Percentiles rank a stretch among this genome's conserved stretches.
phyloP scores from a whole-genome alignment of 2,888 invertebrate genomes.

The Microplitis manilae region DNA sequence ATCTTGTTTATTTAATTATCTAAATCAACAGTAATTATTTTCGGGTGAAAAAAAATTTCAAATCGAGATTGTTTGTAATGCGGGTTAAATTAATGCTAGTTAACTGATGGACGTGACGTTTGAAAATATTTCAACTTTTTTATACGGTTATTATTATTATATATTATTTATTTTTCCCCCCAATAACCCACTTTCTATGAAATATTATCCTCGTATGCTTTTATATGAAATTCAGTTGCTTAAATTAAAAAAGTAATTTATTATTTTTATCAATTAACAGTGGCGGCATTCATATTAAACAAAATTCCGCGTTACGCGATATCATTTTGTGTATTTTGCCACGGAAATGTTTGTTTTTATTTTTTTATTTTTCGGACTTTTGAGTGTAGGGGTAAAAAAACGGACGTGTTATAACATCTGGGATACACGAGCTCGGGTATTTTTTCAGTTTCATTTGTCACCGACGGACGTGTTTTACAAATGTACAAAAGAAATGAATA shows the following conservation, averaged over 20 bases:
- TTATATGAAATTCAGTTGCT: too few relatives aligned
- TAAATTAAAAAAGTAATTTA: too few relatives aligned
- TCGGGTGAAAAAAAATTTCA: too few relatives aligned
- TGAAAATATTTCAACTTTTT: too few relatives aligned
- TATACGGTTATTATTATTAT: too few relatives aligned
- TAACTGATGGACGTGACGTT: too few relatives aligned
- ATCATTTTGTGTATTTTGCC: conserved; percentile 2
- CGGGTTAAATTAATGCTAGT: neutral
- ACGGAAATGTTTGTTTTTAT: neutral
- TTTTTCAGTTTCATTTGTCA: conserved; percentile 17
- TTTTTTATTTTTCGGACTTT: neutral
- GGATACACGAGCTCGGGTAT: neutral
- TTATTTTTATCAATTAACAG: too few relatives aligned
- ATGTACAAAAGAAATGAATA: conserved; percentile 14
- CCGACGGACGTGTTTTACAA: conserved; percentile 1
- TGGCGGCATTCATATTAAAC: too few relatives aligned
- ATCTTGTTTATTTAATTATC: neutral
- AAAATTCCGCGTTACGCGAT: neutral
- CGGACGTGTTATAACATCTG: neutral
- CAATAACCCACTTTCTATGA: too few relatives aligned
- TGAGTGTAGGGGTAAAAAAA: neutral
- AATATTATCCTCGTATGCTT: too few relatives aligned
- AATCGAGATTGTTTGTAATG: too few relatives aligned
- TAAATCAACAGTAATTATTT: neutral
- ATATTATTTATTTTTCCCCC: too few relatives aligned